Base-by-base conservation (phyloP, 2,113 vertebrate genomes). In the Gadus chalcogrammus region DNA sequence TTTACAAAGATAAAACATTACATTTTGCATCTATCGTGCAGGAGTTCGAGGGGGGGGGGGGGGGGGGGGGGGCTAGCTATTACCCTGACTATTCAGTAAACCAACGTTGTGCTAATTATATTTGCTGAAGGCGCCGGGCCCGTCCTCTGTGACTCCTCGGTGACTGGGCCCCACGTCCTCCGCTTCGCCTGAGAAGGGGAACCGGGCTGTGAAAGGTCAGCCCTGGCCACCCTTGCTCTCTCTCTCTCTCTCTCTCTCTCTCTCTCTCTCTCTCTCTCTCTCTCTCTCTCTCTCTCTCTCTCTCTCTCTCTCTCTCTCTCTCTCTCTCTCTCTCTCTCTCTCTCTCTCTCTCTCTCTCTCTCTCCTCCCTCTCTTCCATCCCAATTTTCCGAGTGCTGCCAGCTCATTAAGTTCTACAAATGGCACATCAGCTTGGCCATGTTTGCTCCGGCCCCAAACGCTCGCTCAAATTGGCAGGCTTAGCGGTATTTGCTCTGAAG, bases 351-450 rank as follows among this genome's bases (percentile, higher is more conserved):
- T 66, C 79, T 77, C 67, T 73, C 64, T 71, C 58, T 11, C 61
- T 59, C 22, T 24, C 35, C 22, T 31, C 28, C 55, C 16, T 53
- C 60, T 64, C 15, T 73, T 79, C 76, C 84, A 83, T 68, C 76
- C 77, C 80, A 79, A 82, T 83, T 70, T 83, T 77, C 78, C 53
- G 42, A 48, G 85, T 91, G 89, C 88, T 90, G 90, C 91, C 91
- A 93, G 89, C 94, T 96, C 95, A 95, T 96, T 96, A 94, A 82
- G 93, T 88, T 93, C 93, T 92, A 95, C 93, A 95, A 94, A 95
- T 95, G 92, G 91, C 92, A 92, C 93, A 89, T 91, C 93, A 90
- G 83, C 84, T 88, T 64, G 53, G 82, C 67, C 85, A 88, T 89
- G 88, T 92, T 92, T 91, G 90, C 91, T 13, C 42, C 87, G 85